Percentiles rank a stretch among this genome's conserved stretches.
Conservation (phyloP, 2,888 invertebrate genomes). For the Drosophila prostipennis region DNA sequence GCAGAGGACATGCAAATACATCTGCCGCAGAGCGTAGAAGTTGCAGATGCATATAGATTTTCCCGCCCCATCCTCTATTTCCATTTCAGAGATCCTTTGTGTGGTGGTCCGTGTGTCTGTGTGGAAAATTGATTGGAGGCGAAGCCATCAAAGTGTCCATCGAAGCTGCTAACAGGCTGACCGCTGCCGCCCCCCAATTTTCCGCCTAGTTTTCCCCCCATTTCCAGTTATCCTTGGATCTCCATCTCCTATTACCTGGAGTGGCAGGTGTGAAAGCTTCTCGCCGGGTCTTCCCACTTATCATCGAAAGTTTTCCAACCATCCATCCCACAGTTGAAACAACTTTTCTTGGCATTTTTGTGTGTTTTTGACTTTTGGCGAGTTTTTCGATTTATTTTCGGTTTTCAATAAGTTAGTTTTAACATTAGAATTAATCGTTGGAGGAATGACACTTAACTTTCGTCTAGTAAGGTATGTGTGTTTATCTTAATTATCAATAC, state of each 20-base stretch:
- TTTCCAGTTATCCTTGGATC: constrained; percentile 3
- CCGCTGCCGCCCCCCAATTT: constrained; percentile 9
- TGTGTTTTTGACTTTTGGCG: constrained; percentile 26
- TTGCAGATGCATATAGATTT: constrained; percentile 14
- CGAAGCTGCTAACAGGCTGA: constrained; percentile 42
- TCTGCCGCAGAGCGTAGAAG: constrained; percentile 5
- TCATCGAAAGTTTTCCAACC: constrained; percentile 23
- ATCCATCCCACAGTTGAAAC: not conserved
- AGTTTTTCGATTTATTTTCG: constrained; percentile 36
- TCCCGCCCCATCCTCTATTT: not conserved
- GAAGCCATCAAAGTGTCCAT: constrained; percentile 41
- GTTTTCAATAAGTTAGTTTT: constrained; percentile 69
- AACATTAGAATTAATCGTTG: constrained; percentile 61
- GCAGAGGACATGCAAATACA: constrained; percentile 25
- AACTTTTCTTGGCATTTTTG: constrained; percentile 14
- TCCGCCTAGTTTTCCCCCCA: not conserved
- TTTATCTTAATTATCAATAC: constrained; percentile 16
- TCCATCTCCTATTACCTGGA: constrained; percentile 27
- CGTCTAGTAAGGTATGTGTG: constrained; percentile 14
- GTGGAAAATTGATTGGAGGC: constrained; percentile 36
- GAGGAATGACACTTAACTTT: constrained; percentile 42
- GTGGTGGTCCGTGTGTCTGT: constrained; percentile 22
- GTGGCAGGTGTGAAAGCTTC: constrained; percentile 39
- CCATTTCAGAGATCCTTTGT: constrained; percentile 23
- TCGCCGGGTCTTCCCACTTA: constrained; percentile 38